These are phyloP conservation scores for Callopanchax toddi DNA, from an alignment of 2,113 vertebrate genomes.

Conservation along the genomic window DNA sequence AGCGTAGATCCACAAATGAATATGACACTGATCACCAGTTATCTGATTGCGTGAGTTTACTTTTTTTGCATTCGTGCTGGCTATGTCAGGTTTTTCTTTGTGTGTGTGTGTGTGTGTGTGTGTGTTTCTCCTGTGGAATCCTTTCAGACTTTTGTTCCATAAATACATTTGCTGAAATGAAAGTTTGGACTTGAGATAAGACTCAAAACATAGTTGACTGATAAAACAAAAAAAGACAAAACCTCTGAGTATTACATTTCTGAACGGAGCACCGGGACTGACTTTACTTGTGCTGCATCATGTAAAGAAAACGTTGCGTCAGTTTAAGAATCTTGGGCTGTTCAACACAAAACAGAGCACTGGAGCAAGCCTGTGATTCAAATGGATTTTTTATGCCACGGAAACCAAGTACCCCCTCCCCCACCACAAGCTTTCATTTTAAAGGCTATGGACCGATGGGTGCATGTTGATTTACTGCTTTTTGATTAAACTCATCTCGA, in stretches of 20 bases:
- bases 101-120: background rate
- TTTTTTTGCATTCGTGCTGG: slow-evolving; percentile 39
- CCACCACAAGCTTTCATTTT: slow-evolving; percentile 24
- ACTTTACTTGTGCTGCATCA: slow-evolving; percentile 17
- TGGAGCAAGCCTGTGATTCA: slow-evolving; percentile 29
- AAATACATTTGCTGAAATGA: slow-evolving; percentile 27
- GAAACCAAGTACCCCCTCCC: slow-evolving; percentile 29
- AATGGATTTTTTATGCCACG: slow-evolving; percentile 62
- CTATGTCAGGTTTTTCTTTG: slow-evolving; percentile 37
- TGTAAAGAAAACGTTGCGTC: slow-evolving; percentile 12
- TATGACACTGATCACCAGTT: slow-evolving; percentile 53
- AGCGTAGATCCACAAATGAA: slow-evolving; percentile 36
- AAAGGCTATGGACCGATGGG: slow-evolving; percentile 38
- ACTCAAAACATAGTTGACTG: slow-evolving; percentile 22
- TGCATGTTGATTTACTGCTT: slow-evolving; percentile 45
- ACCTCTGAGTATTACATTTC: slow-evolving; percentile 36
- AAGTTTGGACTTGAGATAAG: slow-evolving; percentile 10
- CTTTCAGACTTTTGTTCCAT: slow-evolving; percentile 26
- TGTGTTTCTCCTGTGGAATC: slow-evolving; percentile 11
- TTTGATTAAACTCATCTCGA: slow-evolving; percentile 37
- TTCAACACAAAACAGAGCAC: slow-evolving; percentile 22
- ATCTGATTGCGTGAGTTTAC: slow-evolving; percentile 17
- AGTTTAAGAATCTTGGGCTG: slow-evolving; percentile 20
- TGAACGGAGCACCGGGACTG: slow-evolving; percentile 36
- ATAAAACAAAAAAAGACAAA: slow-evolving; percentile 7